phyloP scores from a whole-genome alignment of 2,113 vertebrate species.

The Taurulus bubalis region DNA sequence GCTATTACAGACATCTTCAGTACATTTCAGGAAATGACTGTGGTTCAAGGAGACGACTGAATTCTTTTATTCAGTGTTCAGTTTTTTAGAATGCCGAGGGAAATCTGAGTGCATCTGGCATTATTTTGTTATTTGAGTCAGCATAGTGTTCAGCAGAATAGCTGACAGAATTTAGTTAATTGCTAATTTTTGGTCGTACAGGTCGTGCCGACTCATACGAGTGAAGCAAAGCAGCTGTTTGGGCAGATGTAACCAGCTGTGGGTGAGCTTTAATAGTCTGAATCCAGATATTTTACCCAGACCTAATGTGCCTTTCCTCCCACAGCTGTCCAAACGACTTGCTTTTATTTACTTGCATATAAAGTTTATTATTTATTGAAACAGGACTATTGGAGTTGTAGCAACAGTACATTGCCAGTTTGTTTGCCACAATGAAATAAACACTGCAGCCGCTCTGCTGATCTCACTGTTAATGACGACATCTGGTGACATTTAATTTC shows the following conservation, averaged over 20 bases:
- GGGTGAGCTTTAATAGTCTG: constrained; percentile 29
- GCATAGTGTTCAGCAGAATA: background rate
- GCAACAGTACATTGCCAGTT: background rate
- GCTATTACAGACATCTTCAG: constrained; percentile 18
- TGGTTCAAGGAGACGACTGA: background rate
- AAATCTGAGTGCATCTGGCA: constrained; percentile 6
- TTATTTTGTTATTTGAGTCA: constrained; percentile 15
- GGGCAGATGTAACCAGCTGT: constrained; percentile 43
- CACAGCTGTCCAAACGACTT: constrained; percentile 10
- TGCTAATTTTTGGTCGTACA: background rate
- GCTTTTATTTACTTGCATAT: background rate
- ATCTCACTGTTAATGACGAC: background rate
- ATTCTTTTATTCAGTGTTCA: background rate
- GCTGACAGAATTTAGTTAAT: constrained; percentile 7
- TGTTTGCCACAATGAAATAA: background rate
- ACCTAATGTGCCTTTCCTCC: constrained; percentile 30
- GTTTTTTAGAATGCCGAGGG: background rate
- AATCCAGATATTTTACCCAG: constrained; percentile 35
- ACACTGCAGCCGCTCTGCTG: background rate
- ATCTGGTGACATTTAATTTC: constrained; percentile 10
- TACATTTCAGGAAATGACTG: constrained; percentile 26
- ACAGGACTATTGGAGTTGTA: background rate
- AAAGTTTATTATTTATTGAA: background rate
- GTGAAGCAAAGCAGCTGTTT: constrained; percentile 50
- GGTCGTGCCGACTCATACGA: constrained; percentile 5